Evolutionary conservation across 2,113 vertebrate species (phyloP).

Genomic region (Tapirus terrestris): DNA sequence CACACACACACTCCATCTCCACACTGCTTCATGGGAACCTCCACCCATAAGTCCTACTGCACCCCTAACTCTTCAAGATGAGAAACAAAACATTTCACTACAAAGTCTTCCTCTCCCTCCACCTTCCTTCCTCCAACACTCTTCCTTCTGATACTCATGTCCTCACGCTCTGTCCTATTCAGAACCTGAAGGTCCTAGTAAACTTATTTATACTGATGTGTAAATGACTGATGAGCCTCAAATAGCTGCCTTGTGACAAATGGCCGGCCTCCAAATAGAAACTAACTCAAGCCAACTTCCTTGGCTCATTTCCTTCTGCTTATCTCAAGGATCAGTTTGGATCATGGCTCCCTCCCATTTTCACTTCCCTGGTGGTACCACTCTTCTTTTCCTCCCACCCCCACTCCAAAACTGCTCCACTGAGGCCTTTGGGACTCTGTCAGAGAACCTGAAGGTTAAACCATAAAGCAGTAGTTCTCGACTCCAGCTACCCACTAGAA

Average conservation of each 20-base stretch:
- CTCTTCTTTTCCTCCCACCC: not conserved
- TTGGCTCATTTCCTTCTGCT: not conserved
- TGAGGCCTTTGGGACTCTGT: not conserved
- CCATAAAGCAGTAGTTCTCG: not conserved
- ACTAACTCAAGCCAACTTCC: not conserved
- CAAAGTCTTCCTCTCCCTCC: not conserved
- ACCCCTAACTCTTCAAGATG: not conserved
- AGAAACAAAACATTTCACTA: not conserved
- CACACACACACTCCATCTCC: not conserved
- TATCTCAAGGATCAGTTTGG: not conserved
- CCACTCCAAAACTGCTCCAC: not conserved
- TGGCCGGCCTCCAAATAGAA: not conserved
- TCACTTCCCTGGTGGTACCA: not conserved
- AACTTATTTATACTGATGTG: slow-evolving; percentile 11
- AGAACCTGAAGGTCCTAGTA: not conserved
- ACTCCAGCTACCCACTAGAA: not conserved
- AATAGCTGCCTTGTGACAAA: not conserved
- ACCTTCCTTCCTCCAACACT: not conserved
- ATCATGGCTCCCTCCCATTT: not conserved
- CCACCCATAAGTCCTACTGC: not conserved
- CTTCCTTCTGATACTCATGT: not conserved
- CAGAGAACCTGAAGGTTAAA: not conserved
- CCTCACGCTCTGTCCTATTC: not conserved
- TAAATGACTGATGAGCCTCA: not conserved
- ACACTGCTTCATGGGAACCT: not conserved